Evolutionary conservation across 2,888 invertebrate genomes (phyloP).

Genomic region (Teinopalpus imperialis): DNA sequence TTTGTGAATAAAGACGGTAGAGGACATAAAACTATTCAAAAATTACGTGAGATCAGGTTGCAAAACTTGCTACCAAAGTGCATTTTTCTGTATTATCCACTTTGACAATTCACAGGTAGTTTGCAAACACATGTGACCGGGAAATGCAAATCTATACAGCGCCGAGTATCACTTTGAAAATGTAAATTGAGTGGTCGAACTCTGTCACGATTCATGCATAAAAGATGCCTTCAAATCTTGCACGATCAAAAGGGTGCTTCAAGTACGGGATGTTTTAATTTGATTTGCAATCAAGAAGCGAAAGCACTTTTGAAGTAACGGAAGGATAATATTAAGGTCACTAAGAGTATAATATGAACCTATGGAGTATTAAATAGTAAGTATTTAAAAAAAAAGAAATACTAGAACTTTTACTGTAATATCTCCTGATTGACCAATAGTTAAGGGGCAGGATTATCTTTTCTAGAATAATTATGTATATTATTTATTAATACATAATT

Average conservation of each 20-base stretch:
- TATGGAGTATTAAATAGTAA: too few species aligned
- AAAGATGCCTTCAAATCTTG: slow-evolving; percentile 69
- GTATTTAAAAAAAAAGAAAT: too few species aligned
- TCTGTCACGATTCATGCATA: slow-evolving; percentile 71
- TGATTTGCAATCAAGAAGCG: slow-evolving; percentile 62
- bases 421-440: too few species aligned
- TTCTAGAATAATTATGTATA: too few species aligned
- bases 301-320: not conserved
- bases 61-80: too few species aligned
- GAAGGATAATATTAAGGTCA: not conserved
- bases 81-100: not conserved
- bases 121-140: slow-evolving; percentile 51
- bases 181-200: slow-evolving; percentile 75
- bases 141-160: slow-evolving; percentile 62
- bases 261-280: slow-evolving; percentile 60
- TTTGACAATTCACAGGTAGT: slow-evolving; percentile 42
- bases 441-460: too few species aligned
- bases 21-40: too few species aligned
- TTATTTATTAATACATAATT: too few species aligned
- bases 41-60: too few species aligned
- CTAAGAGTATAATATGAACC: not conserved
- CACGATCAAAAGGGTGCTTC: slow-evolving; percentile 62
- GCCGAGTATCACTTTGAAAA: slow-evolving; percentile 63
- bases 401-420: too few species aligned
- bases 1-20: too few species aligned